Base-by-base conservation (phyloP, 2,888 invertebrate species). In the Parasteatoda lunata region DNA sequence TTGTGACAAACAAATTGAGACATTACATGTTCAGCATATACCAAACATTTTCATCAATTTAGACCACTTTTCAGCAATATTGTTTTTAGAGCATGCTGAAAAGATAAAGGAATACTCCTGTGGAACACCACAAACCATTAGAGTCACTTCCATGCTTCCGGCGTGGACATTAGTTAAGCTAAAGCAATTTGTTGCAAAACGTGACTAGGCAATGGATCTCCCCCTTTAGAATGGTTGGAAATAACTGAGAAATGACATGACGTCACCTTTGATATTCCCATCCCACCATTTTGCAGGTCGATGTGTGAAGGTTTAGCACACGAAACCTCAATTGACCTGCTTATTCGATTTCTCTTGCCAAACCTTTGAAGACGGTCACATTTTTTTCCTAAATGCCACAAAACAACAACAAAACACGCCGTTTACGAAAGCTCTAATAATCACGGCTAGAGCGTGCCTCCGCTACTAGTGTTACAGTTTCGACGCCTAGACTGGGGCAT, bases 321-420 rank as follows among this genome's bases (percentile, higher is more conserved):
- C 78, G 78, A 78, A 78, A 78, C 78, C 78, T 59, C 78, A 70
- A 78, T 78, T 78, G 70, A 78, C 78, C 78, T 49, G 47, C 7
- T 78, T 78, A 69, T 70, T 48, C 54, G 59, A 59, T 59, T 7
- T 13, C 59, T 59, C 9, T 59, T 59, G 59, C 59, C 30, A n/a
- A 59, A n/a, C 59, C 11, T 59, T 59, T n/a, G 59, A 59, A 59
- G 59, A 59, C 59, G 59, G 59, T 59, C 59, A 59, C 59, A 59
- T 59, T 59, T 59, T 59, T 59, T n/a, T 0, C 59, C n/a, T 4
- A 59, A 59, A 59, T 9, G 59, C 59, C 59, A n/a, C 59, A 59
- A 59, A 54, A 59, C 59, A 3, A 59, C 9, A 59, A 11, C n/a
- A n/a, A 59, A 59, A 59, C 9, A 59, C 11, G 30, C 30, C 30